Conservation (phyloP, 2,113 vertebrate species). For the Anseranas semipalmata region DNA sequence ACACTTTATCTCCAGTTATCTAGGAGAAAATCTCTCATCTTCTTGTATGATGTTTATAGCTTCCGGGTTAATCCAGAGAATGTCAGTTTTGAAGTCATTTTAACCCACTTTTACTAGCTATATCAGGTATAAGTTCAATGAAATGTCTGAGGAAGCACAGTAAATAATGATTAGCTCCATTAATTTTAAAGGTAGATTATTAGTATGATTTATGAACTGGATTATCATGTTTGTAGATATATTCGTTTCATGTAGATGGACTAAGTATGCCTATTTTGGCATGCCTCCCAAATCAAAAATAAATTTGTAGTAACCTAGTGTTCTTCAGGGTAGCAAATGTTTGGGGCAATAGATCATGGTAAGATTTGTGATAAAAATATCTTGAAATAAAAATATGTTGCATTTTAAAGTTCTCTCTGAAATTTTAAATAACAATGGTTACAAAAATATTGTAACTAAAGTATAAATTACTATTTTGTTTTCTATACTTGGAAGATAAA, state of each 20-base stretch:
- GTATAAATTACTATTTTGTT: neutral
- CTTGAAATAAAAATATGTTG: neutral
- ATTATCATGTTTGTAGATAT: neutral
- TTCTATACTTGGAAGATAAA: neutral
- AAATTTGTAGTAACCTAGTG: neutral
- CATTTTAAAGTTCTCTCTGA: neutral
- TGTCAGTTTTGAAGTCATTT: neutral
- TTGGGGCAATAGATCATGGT: neutral
- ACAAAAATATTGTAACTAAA: neutral
- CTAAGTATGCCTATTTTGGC: neutral
- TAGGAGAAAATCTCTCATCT: neutral
- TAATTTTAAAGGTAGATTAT: neutral
- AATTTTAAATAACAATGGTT: neutral
- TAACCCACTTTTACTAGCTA: neutral
- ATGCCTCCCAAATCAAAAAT: neutral
- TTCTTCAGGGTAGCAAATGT: neutral
- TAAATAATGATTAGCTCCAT: neutral
- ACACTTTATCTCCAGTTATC: neutral
- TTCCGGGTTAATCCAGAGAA: neutral
- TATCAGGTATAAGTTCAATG: neutral
- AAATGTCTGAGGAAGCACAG: neutral
- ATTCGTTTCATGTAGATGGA: neutral
- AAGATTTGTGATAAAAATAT: neutral
- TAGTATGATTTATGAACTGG: neutral
- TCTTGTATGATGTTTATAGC: neutral